Evolutionary conservation across 64 coral and sea anemone genomes (phyloP), one percentile per base, ranked within the genome.

Genomic region (Dendronephthya gigantea): DNA sequence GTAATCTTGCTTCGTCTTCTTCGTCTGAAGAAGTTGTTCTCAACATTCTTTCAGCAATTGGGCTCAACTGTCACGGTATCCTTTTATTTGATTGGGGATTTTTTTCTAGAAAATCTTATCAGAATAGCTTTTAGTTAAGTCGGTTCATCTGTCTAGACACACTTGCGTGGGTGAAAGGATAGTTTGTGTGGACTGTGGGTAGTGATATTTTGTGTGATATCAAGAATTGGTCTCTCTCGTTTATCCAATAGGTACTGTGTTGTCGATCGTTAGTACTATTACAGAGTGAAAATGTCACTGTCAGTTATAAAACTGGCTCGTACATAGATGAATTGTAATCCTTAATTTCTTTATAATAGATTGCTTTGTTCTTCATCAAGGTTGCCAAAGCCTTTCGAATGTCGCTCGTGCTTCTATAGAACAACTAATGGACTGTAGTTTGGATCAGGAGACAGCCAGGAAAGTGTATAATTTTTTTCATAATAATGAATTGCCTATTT

Each of bases 361-460:
- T 47, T 98, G 95, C 68, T 89, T 91, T 68, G 95, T 98, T 14
- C 89, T 98, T 32, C 95, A 98, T 39, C 83, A 98, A 85, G 95
- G 95, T 56, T 93, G 92, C 9, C 87, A 85, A 27, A 87, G 89
- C 32, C 82, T 98, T 11, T 82, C 95, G 6, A 82, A 41, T 29
- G 72, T 98, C 28, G 92, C 92, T 72, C 90, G 49, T 69, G 95
- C 95, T 15, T 87, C 87, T 39, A 49, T 83, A 31, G 89, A 93
- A 43, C 88, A 93, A 37, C 87, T 98, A 17, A 86, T 91, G 85
- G 92, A 93, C 83, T 98, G 92, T 49, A 98, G 91, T 83, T 75
- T 98, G 82, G 95, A 98, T 68, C 87, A 98, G 22, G 33, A 91
- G 40, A 93, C 92, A 85, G 95, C 95, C 39, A 76, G 83, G 82